Evolutionary conservation across 2,113 vertebrate species (phyloP), one percentile per base, ranked within the genome.

Genomic region (Hyperoodon ampullatus): DNA sequence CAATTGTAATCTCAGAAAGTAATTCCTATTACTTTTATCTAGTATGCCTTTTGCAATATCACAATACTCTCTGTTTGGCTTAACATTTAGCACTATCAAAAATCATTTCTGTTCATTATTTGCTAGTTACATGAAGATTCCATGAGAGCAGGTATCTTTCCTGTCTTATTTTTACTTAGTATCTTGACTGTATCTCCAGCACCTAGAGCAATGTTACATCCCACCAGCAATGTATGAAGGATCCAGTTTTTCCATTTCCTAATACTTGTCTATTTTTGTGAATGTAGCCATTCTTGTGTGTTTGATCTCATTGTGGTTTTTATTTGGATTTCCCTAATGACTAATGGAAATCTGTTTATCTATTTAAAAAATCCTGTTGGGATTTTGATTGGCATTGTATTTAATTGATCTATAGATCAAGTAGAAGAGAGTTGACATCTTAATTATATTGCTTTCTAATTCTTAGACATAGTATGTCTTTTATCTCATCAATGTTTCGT

Each of bases 241-340:
- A 77, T 50, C 58, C 35, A 58, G 5, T 39, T 93, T 83, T 88
- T 63, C 60, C n/a, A 8, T 39, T 88, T 82, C n/a, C 19, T 18
- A 87, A 8, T 21, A 61, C 19, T 93, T 88, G 23, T 88, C 53
- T 72, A 7, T 44, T n/a, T 58, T 74, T 75, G 60, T 88, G 50
- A 92, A 68, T 77, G n/a, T 42, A 88, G 28, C 28, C 39, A 35
- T 95, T 95, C 58, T 60, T 61, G 39, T 61, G 21, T 78, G 81
- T 86, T 91, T 71, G 81, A 55, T 16, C 12, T 95, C 63, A 61
- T 61, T 58, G 68, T 83, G 24, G n/a, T 84, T 96, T 75, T 93
- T 39, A 74, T 58, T 92, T 82, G 58, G 35, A 13, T 88, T 94
- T 90, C 42, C 42, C 33, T 71, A 78, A 63, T n/a, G 16, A 39